Evolutionary conservation across 2,113 vertebrate genomes (phyloP), one percentile per base, ranked within the genome.

Genomic region (Camelus bactrianus): DNA sequence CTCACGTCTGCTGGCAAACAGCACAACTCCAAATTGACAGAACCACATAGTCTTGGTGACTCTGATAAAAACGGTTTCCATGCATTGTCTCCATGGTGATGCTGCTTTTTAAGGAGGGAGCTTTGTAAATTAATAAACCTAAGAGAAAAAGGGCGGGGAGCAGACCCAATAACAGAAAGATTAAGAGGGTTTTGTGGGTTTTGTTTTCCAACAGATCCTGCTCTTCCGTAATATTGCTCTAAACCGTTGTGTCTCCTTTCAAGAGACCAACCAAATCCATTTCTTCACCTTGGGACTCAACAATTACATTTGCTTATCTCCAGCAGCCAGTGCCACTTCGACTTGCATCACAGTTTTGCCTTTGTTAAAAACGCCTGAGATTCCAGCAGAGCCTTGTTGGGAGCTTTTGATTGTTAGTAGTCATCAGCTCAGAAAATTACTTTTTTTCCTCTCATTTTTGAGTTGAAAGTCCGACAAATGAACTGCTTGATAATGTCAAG

Each of bases 71-170:
- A n/a, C 0, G 0, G 24, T 76, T 54, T 72, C 79, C 58, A 4
- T 10, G 54, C 28, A 10, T 35, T 54, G n/a, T 96, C 81, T 88
- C 94, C 89, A 95, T 89, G 77, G 95, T 46, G 48, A 96, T 8
- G 9, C 13, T 85, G 17, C 38, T 93, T 85, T 96, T 77, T 56
- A 72, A 85, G 79, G 86, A 95, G 24, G 16, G 12, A 30, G 69
- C n/a, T 90, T 91, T 91, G 75, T 84, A 95, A 85, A 95, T 93
- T 95, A 93, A 83, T 60, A 91, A 35, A 90, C 56, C 52, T 83
- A 42, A 83, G 69, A 94, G 72, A 48, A 54, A 76, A 83, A 85
- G 69, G n/a, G 28, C 56, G 64, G 70, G 72, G 69, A 3, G 9
- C 11, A 52, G 26, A 56, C 10, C 6, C n/a, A 70, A 38, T 75